Evolutionary conservation across 2,888 invertebrate species (phyloP).

Genomic region (Dynastes maya): DNA sequence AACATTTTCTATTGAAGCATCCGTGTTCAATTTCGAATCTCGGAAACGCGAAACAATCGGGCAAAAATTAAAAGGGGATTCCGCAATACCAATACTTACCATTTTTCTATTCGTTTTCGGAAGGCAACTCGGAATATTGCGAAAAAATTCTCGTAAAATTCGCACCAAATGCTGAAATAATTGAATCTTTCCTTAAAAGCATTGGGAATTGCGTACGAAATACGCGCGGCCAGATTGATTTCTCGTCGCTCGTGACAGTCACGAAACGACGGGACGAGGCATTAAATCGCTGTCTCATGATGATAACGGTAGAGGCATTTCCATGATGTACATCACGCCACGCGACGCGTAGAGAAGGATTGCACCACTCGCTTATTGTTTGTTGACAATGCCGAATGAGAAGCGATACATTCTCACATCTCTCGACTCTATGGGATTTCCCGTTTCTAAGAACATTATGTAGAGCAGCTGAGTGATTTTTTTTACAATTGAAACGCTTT

Average conservation of each 20-base stretch:
- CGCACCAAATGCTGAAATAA: constrained; percentile 9
- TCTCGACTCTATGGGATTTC: background rate
- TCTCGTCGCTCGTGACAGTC: constrained; percentile 3
- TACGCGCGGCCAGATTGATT: constrained; percentile 7
- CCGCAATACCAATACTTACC: constrained; percentile 1
- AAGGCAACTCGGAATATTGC: background rate
- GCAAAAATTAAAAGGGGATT: background rate
- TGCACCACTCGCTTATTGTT: background rate
- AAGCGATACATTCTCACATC: background rate
- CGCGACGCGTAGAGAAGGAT: background rate
- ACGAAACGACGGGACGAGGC: background rate
- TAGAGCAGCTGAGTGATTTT: too few relatives aligned
- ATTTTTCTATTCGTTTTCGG: background rate
- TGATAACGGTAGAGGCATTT: constrained; percentile 13
- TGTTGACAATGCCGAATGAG: constrained; percentile 28
- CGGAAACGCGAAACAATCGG: background rate
- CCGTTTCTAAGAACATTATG: too few relatives aligned
- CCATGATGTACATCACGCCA: background rate
- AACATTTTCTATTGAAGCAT: background rate
- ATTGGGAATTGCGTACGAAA: background rate
- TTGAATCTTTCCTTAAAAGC: constrained; percentile 10
- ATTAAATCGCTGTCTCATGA: background rate
- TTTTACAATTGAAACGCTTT: too few relatives aligned
- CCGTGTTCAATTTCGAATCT: constrained; percentile 4
- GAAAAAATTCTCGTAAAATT: background rate